Base-by-base conservation (phyloP, 53 echinoderm and acorn worm genomes). In the Holothuria leucospilota region DNA sequence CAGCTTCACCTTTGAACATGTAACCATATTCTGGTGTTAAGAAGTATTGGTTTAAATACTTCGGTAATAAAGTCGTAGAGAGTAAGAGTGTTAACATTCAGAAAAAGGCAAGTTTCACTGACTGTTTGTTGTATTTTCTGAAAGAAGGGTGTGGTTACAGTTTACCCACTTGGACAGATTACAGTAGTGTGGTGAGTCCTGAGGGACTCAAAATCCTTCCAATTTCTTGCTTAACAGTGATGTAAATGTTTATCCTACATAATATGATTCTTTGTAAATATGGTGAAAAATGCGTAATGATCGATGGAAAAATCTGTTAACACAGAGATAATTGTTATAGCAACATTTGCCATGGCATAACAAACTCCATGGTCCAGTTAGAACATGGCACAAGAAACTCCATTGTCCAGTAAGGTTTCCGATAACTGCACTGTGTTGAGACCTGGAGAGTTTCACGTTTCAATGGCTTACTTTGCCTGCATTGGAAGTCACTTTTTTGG, bases 311-410 rank as follows among this genome's bases (percentile, higher is more conserved):
- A 28, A 72, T 65, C 79, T 18, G 56, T 92, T 14, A 53, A 39
- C 28, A 56, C 89, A 14, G 67, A 85, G 59, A 88, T 89, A 23
- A 59, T 88, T 13, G 92, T 92, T 15, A 59, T 92, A 69, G 92
- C 92, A 38, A 89, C 88, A 26, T 92, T 88, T 81, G 80, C 81
- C 27, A 92, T 88, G 67, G 85, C 86, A 8, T 88, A 92, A 61
- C 18, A 34, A 11, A 85, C 88, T 12, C 29, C 85, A 18, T 92
- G 86, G 92, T 82, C 80, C 34, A 71, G 58, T n/a, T n/a, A n/a
- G n/a, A n/a, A n/a, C n/a, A n/a, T n/a, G n/a, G n/a, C n/a, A n/a
- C n/a, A n/a, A n/a, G n/a, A n/a, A n/a, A n/a, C n/a, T n/a, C n/a
- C n/a, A n/a, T n/a, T n/a, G n/a, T n/a, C n/a, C 40, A 40, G 51